Conservation (phyloP, 2,888 invertebrate genomes). For the Lottia scabra region DNA sequence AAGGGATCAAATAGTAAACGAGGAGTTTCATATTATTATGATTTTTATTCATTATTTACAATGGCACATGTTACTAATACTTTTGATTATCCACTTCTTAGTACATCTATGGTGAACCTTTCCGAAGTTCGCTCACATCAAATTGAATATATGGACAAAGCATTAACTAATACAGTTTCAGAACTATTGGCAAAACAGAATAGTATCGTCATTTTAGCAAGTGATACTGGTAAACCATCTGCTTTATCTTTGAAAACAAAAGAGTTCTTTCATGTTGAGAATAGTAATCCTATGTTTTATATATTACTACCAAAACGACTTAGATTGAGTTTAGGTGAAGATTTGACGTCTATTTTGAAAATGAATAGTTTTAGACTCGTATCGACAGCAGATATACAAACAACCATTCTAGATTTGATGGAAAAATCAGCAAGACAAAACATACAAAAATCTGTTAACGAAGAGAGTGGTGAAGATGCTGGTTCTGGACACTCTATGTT, state of each 20-base stretch:
- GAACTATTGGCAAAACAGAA: constrained; percentile 1
- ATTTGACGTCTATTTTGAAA: not conserved
- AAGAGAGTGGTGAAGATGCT: not conserved
- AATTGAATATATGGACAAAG: constrained; percentile 8
- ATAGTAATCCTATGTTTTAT: constrained; percentile 15
- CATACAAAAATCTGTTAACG: not conserved
- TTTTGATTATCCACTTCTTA: not conserved
- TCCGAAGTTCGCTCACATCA: constrained; percentile 8
- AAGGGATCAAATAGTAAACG: not conserved
- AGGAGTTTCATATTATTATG: not conserved
- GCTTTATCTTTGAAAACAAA: constrained; percentile 8
- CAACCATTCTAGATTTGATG: not conserved
- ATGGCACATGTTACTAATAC: not conserved
- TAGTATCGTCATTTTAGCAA: constrained; percentile 9
- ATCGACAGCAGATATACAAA: not conserved
- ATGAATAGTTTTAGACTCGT: not conserved
- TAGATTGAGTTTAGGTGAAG: not conserved
- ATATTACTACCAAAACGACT: constrained; percentile 7
- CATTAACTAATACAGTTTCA: constrained; percentile 10
- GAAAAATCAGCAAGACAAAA: too few species aligned
- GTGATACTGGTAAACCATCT: constrained; percentile 13
- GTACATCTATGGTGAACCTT: constrained; percentile 6
- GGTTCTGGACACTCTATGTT: not conserved
- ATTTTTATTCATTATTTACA: not conserved
- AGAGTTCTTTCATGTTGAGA: constrained; percentile 10